Evolutionary conservation across 2,888 invertebrate species (phyloP), one percentile per base, ranked within the genome.

Genomic region (Lottia scabra): DNA sequence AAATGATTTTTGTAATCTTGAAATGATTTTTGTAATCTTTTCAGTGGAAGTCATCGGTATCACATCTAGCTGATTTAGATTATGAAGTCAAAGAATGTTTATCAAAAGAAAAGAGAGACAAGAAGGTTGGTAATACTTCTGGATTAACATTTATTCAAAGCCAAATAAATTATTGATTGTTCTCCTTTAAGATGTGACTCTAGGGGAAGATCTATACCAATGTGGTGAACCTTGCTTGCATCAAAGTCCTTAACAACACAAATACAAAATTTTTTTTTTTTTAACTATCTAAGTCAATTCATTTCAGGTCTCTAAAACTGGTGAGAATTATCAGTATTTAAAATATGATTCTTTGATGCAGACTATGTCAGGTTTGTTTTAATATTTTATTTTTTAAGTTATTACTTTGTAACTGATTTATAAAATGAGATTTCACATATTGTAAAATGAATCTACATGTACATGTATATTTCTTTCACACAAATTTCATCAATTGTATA

Each of bases 31-130:
- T 38, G 38, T 56, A 19, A 56, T n/a, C 23, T 23, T 78, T 78
- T 30, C 80, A 87, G 87, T 87, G 85, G 85, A 84, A 83, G 68
- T 78, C 78, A 68, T 83, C 84, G 13, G 70, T 87, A 15, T 79
- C 84, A 13, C 78, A 81, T 62, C 75, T 87, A 16, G 87, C 84
- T 56, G 86, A 87, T 44, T 71, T 87, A 65, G 87, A 86, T 71
- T 83, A 81, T 71, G 80, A 83, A 46, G 82, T 87, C 56, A 84
- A 83, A 72, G 84, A 84, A 65, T 76, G 79, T 72, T 26, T 79
- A 19, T 75, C 79, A n/a, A 66, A 71, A 8, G 74, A 68, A 15
- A 66, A 67, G 15, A 70, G 71, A 67, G 73, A 74, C 64, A 56
- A 76, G 72, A 46, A 56, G 68, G 67, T 63, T n/a, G 30, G 38